Base-by-base conservation (phyloP, 2,888 invertebrate genomes). In the Trachelus iudaicus region DNA sequence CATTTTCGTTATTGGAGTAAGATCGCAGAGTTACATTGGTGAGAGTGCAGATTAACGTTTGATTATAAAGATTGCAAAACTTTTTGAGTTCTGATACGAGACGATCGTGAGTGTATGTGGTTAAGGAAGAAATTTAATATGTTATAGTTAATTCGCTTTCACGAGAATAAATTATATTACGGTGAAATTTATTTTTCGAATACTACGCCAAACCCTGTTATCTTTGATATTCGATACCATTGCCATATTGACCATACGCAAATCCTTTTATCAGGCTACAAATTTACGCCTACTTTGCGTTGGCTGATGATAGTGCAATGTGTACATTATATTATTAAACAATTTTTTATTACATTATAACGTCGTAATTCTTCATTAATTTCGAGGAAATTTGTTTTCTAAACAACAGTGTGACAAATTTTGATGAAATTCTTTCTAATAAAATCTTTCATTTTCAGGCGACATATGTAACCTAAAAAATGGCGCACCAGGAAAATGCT, bases 401-500 rank as follows among this genome's bases (percentile, higher is more conserved):
- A 33, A 3, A 23, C 23, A n/a, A 30, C 4, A 15, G 2, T 31
- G n/a, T 3, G n/a, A 71, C 11, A 11, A 33, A 71, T 71, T 71
- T 9, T 3, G 0, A 33, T 0, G 11, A 34, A 9, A 56, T 56
- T 56, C 2, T 56, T 23, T 15, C 23, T 35, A 35, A 3, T 11
- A 3, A 35, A 6, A 2, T 9, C 2, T 56, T 23, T 9, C 0
- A 9, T 9, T 56, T 83, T 35, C 77, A 89, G 89, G 86, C 4
- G 84, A 84, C 12, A 0, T 31, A 2, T 89, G 89, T 68, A 79
- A 3, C 1, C 31, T 83, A 37, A 68, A 73, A 1, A 75, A 77
- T 13, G 69, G 77, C 0, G 69, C 13, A 0, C 13, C 77, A 1
- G 91, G 91, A 23, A 75, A 76, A 12, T 91, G 91, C 40, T 79